phyloP scores from a whole-genome alignment of 1,140 invertebrate species.

The Drosophila neocordata region DNA sequence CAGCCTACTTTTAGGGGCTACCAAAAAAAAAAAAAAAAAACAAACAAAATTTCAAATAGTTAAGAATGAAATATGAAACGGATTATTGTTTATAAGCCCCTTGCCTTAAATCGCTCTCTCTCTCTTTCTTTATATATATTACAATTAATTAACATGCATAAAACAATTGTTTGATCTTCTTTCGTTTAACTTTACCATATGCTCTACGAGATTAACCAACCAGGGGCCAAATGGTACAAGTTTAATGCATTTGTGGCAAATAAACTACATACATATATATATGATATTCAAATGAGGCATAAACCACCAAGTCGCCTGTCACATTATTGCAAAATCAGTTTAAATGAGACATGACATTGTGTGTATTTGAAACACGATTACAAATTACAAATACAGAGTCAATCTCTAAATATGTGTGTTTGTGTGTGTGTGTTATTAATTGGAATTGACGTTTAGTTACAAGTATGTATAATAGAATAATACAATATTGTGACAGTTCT shows the following conservation, averaged over 20 bases:
- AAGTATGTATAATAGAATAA: not conserved
- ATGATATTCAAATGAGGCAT: not conserved
- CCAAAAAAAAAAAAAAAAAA: not conserved
- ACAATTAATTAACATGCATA: conserved; percentile 11
- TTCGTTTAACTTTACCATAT: not conserved
- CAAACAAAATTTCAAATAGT: no score
- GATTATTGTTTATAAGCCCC: not conserved
- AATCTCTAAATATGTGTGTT: not conserved
- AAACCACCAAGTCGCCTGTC: conserved; percentile 3
- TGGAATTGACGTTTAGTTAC: conserved; percentile 4
- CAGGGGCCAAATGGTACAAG: not conserved
- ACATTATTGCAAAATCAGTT: conserved; percentile 2
- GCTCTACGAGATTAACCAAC: not conserved
- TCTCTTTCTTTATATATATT: conserved; percentile 1
- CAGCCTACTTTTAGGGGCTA: not conserved
- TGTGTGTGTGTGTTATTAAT: conserved; percentile 3
- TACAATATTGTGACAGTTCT: conserved; percentile 7
- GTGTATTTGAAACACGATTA: not conserved
- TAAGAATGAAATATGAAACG: not conserved
- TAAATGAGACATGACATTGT: not conserved
- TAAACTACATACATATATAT: not conserved
- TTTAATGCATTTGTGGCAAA: conserved; percentile 9
- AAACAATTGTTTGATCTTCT: not conserved
- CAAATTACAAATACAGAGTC: not conserved
- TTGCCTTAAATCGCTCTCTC: not conserved